phyloP scores from a whole-genome alignment of 2,888 invertebrate genomes.

The Pammene fasciana region DNA sequence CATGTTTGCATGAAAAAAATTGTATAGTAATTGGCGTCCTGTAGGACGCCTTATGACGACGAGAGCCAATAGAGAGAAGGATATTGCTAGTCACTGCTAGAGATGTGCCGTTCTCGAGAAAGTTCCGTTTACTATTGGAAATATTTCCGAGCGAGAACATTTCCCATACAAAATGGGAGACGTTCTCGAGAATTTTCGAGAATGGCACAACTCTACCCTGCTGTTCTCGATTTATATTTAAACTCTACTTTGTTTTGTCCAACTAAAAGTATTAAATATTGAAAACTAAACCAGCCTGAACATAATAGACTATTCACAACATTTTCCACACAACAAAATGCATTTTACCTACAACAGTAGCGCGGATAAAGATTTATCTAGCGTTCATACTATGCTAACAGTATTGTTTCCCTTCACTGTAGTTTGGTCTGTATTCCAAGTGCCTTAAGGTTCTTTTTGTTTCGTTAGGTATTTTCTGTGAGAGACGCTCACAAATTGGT shows the following conservation, averaged over 20 bases:
- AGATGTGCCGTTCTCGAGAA: no score
- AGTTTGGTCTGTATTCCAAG: neutral
- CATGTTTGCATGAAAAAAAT: no score
- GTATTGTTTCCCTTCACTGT: conserved; percentile 2
- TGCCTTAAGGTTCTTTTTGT: neutral
- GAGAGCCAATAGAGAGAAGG: no score
- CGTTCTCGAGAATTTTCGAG: no score
- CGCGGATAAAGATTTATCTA: conserved; percentile 26
- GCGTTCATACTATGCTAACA: conserved; percentile 33
- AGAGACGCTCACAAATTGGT: conserved; percentile 26
- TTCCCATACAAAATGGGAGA: no score
- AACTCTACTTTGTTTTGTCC: neutral
- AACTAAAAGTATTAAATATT: neutral
- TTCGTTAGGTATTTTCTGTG: neutral
- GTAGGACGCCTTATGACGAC: no score
- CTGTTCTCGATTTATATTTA: no score
- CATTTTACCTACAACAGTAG: conserved; percentile 18
- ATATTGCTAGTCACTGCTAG: no score
- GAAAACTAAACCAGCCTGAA: neutral
- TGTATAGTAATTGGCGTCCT: no score
- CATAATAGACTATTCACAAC: neutral
- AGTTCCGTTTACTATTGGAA: no score
- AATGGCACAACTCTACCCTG: no score
- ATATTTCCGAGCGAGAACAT: no score
- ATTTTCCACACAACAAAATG: conserved; percentile 18